Conservation (phyloP, 2,113 vertebrate genomes). For the Lonchura striata region DNA sequence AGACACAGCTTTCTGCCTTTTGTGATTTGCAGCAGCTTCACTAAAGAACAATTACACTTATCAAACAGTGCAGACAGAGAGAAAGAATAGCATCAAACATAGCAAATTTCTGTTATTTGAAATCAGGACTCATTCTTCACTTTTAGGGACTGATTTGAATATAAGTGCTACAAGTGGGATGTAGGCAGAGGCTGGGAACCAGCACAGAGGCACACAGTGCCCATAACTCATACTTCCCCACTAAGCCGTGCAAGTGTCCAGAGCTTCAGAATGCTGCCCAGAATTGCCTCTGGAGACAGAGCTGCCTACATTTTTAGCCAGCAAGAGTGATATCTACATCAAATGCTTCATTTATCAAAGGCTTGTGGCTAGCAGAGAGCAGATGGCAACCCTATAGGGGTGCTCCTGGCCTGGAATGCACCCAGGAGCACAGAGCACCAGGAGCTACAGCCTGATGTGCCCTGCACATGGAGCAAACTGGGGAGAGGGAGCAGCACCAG, state of each 20-base stretch:
- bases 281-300: background rate
- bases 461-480: background rate
- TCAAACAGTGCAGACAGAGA: background rate
- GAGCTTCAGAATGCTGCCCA: background rate
- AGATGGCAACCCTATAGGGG: fast-evolving
- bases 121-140: background rate
- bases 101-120: background rate
- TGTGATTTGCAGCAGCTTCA: background rate
- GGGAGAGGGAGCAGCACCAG: background rate
- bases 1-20: background rate
- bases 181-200: background rate
- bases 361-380: background rate
- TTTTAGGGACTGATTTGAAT: background rate
- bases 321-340: background rate
- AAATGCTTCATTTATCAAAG: background rate
- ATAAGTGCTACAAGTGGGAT: background rate
- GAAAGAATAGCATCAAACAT: background rate
- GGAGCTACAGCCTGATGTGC: background rate
- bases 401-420: background rate
- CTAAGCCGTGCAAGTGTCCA: background rate
- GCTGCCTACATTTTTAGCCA: background rate
- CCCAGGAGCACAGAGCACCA: fast-evolving
- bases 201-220: background rate
- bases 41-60: background rate
- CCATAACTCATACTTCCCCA: background rate